Conservation (phyloP, 1,140 invertebrate species). For the Solenopsis invicta region DNA sequence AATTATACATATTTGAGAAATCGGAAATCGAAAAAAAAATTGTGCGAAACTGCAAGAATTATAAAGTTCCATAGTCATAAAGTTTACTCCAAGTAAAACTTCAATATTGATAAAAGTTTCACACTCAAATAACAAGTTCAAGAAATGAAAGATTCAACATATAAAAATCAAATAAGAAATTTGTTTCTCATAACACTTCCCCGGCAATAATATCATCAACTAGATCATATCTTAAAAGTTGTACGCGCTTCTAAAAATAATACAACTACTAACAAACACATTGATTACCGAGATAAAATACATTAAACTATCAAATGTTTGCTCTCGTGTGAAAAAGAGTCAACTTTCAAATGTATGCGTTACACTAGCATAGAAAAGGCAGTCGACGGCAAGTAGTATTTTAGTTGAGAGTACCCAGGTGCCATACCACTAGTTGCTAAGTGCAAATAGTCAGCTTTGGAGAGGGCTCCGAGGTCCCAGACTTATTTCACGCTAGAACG, state of each 20-base stretch:
- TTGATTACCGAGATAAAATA: slow-evolving; percentile 13
- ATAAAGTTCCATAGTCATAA: not conserved
- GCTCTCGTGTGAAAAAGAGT: slow-evolving; percentile 54
- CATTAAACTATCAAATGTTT: slow-evolving; percentile 39
- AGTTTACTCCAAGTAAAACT: not conserved
- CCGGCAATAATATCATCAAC: not conserved
- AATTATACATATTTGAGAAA: not conserved
- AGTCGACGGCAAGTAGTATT: slow-evolving; percentile 70
- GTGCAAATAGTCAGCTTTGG: slow-evolving; percentile 80
- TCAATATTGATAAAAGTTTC: slow-evolving; percentile 24
- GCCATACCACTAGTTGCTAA: slow-evolving; percentile 79
- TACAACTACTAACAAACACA: not conserved
- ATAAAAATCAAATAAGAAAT: not conserved
- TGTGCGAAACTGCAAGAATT: not conserved
- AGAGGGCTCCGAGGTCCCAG: slow-evolving; percentile 75
- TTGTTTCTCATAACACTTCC: not conserved
- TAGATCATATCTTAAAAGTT: not conserved
- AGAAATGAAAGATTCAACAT: not conserved
- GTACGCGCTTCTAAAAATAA: not conserved
- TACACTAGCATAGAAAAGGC: slow-evolving; percentile 69
- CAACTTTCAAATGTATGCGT: slow-evolving; percentile 67
- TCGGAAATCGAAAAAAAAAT: not conserved
- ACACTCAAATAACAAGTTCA: not conserved
- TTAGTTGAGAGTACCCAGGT: slow-evolving; percentile 77
- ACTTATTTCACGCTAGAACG: slow-evolving; percentile 82